Base-by-base conservation (phyloP, 2,888 invertebrate genomes). In the Ectemnius cavifrons region DNA sequence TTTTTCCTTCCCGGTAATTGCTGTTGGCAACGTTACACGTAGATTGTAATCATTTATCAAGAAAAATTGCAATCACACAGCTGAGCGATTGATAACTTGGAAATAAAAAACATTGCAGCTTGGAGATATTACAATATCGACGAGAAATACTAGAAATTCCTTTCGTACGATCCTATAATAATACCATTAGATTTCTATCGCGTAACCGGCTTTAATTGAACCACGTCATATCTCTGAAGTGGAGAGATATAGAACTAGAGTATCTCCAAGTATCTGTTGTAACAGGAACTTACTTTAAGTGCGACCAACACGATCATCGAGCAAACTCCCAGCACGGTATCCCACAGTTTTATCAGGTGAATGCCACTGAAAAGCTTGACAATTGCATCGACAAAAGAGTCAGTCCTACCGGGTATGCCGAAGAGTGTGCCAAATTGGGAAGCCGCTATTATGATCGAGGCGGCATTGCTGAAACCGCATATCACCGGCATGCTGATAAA, bases 261-360 rank as follows among this genome's bases (percentile, higher is more conserved):
- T 37, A 37, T 37, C 37, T 6, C 37, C 6, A 1, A 4, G 28
- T 5, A 23, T 59, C 16, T n/a, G 1, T 27, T 3, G 11, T 46
- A n/a, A 13, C 14, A 59, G 47, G 61, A 63, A 87, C 89, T 89
- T 91, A 94, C 94, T 91, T 95, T 94, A 64, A 96, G 91, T 23
- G 93, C 77, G 2, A 96, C 80, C 60, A 97, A 90, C 8, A 93
- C 83, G 2, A 93, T 77, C 59, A 96, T 93, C 0, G 94, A 94
- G 4, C 88, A 82, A 1, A 95, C 77, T 0, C 96, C 96, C 8
- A 97, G 89, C 14, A 95, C 71, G 0, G 94, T 92, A 88, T 97
- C 96, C 92, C 95, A 94, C 8, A 92, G 86, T 45, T 92, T 91
- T 0, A 93, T 91, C 0, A 94, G 91, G 1, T 92, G 90, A 6